A percentile compares a stretch with the other conserved stretches of the same genome.
Conservation (phyloP, 2,888 invertebrate species). For the Chalcis sispes region DNA sequence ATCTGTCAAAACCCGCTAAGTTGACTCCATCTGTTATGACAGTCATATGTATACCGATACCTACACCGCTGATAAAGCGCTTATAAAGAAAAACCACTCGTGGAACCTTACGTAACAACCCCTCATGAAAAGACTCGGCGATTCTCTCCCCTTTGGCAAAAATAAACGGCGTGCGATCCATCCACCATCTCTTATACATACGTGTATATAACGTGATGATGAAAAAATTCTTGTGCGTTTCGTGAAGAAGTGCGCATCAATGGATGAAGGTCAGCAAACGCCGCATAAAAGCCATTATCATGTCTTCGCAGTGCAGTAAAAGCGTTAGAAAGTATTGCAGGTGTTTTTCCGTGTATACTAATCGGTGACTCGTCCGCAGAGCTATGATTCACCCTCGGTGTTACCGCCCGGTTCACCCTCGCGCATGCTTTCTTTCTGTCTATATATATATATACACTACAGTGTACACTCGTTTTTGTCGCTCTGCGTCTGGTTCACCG, state of each 20-base stretch:
- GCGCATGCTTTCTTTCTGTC: neutral
- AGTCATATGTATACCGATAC: neutral
- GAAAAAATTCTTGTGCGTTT: neutral
- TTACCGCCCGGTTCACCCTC: constrained; percentile 3
- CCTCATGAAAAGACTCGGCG: constrained; percentile 1
- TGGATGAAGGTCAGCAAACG: no score
- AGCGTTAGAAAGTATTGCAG: constrained; percentile 35
- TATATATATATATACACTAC: constrained; percentile 4
- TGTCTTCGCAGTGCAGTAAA: neutral
- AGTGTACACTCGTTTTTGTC: no score
- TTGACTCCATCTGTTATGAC: neutral
- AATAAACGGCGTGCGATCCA: no score
- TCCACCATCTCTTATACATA: no score
- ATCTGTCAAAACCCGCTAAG: constrained; percentile 22
- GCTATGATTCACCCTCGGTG: constrained; percentile 51
- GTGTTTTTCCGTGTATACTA: constrained; percentile 8
- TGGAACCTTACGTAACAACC: constrained; percentile 7
- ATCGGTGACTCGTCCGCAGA: constrained; percentile 11
- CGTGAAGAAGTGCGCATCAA: neutral
- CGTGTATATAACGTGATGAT: no score
- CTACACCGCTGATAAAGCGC: constrained; percentile 18
- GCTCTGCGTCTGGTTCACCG: neutral
- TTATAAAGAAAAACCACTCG: constrained; percentile 16
- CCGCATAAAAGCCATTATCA: neutral
- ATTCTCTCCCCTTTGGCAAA: neutral